These are phyloP conservation scores for Falco columbarius DNA, from an alignment of 2,797 vertebrate species.

Conservation along the genomic window DNA sequence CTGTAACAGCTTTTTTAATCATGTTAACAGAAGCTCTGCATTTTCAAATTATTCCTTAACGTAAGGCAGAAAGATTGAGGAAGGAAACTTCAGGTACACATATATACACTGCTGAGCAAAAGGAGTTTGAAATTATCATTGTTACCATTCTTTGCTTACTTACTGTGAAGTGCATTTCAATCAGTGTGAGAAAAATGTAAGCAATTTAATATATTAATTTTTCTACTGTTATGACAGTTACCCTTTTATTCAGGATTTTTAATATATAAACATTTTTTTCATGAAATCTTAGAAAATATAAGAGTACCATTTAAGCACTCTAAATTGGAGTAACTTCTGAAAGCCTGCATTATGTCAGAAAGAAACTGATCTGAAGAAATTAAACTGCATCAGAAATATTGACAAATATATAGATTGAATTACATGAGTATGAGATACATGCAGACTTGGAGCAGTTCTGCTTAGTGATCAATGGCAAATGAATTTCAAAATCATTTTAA, in stretches of 20 bases:
- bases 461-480: slow-evolving; percentile 64
- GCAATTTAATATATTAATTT: background rate
- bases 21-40: slow-evolving; percentile 63
- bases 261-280: background rate
- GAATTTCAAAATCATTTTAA: slow-evolving; percentile 55
- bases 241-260: background rate
- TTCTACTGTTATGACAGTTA: slow-evolving; percentile 47
- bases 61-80: background rate
- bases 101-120: background rate
- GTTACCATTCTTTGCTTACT: background rate
- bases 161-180: slow-evolving; percentile 7
- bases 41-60: slow-evolving; percentile 28
- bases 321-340: slow-evolving; percentile 12
- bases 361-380: slow-evolving; percentile 60
- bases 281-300: slow-evolving; percentile 19
- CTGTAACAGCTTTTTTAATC: slow-evolving; percentile 74
- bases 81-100: background rate
- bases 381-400: slow-evolving; percentile 72
- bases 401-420: slow-evolving; percentile 67
- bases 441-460: slow-evolving; percentile 1
- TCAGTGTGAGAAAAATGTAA: slow-evolving; percentile 19
- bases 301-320: slow-evolving; percentile 7
- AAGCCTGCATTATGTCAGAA: slow-evolving; percentile 42
- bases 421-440: slow-evolving; percentile 47
- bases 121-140: slow-evolving; percentile 16